Conservation (phyloP, 1,140 invertebrate species). For the Brachionus manjavacas region DNA sequence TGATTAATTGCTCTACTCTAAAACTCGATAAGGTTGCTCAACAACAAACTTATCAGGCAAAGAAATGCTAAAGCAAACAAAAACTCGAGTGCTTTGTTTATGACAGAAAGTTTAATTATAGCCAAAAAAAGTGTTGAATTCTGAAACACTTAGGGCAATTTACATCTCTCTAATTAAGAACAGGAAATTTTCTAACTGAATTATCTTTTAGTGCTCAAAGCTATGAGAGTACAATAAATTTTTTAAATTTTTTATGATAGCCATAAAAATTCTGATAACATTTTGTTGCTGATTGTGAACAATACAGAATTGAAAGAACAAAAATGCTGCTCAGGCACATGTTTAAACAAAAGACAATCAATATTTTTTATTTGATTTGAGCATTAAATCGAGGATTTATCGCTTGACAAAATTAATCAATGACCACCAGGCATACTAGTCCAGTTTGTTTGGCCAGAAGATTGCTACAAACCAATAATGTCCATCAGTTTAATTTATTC, state of each 20-base stretch:
- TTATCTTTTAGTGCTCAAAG: not conserved
- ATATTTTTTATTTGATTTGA: not conserved
- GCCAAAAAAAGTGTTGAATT: not conserved
- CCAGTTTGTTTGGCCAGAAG: not conserved
- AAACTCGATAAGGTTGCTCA: conserved; percentile 1
- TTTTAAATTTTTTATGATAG: conserved; percentile 5
- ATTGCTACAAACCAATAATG: not conserved
- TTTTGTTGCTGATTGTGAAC: not conserved
- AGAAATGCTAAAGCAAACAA: conserved; percentile 24
- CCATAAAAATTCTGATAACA: conserved; percentile 31
- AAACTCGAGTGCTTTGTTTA: not conserved
- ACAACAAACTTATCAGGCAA: conserved; percentile 2
- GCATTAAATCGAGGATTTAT: not conserved
- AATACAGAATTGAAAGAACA: no score
- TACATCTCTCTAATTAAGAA: not conserved
- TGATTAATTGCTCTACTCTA: not conserved
- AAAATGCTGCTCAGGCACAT: conserved; percentile 2
- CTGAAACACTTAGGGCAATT: not conserved
- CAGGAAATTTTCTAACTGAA: conserved; percentile 23
- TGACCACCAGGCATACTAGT: no score
- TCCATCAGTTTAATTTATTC: not conserved
- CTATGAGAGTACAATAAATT: not conserved
- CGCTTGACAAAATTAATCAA: not conserved
- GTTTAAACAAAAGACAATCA: not conserved
- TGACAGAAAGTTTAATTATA: conserved; percentile 14